phyloP scores from a whole-genome alignment of 2,888 invertebrate species.

The Nesidiocoris tenuis region DNA sequence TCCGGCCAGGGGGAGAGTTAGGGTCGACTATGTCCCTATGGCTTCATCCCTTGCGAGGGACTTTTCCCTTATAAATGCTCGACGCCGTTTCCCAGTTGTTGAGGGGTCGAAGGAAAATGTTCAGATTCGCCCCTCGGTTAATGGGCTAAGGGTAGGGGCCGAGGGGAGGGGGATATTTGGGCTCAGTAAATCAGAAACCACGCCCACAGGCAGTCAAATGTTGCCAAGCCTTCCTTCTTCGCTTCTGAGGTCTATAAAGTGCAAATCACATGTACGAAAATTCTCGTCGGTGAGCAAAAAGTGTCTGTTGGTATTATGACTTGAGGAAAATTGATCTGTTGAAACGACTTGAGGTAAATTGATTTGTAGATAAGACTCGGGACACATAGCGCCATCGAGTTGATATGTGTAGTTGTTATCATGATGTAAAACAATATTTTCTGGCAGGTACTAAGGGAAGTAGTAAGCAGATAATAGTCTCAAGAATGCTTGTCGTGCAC shows the following conservation, averaged over 20 bases:
- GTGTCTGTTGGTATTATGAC: too few relatives aligned
- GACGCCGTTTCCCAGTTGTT: not conserved
- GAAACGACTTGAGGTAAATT: too few relatives aligned
- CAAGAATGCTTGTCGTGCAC: too few relatives aligned
- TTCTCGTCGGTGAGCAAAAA: too few relatives aligned
- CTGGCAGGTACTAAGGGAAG: too few relatives aligned
- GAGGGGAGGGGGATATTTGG: not conserved
- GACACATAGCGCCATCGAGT: too few relatives aligned
- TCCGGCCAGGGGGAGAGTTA: not conserved
- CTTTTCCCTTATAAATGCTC: not conserved
- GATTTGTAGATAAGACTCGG: too few relatives aligned
- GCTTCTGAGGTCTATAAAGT: not conserved
- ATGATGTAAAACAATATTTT: too few relatives aligned
- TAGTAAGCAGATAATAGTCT: too few relatives aligned
- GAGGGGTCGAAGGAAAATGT: not conserved
- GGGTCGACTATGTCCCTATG: not conserved
- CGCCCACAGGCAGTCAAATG: constrained; percentile 33
- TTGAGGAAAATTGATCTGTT: too few relatives aligned
- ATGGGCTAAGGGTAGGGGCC: not conserved
- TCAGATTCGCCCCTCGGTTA: not conserved
- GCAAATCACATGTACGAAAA: not conserved
- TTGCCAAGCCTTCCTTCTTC: constrained; percentile 25
- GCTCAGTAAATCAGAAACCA: constrained; percentile 28
- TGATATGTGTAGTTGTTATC: too few relatives aligned
- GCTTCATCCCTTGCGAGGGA: not conserved